Percentiles rank a stretch among this genome's conserved stretches.
Evolutionary conservation across 2,113 vertebrate species (phyloP).

Genomic region (Platycercus adscitus): DNA sequence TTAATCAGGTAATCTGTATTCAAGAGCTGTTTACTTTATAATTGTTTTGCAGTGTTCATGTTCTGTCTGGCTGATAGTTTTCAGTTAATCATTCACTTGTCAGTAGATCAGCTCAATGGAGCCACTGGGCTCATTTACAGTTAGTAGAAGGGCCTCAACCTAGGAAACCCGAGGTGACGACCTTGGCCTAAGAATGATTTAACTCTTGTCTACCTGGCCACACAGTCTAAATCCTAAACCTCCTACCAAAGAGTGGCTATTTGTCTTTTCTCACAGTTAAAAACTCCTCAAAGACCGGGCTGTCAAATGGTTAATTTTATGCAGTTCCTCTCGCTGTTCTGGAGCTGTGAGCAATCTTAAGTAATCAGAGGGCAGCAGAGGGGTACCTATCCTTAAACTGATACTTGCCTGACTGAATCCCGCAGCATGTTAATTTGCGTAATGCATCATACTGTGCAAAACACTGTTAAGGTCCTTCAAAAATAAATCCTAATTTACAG

Average conservation of each 20-base stretch:
- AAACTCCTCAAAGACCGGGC: background rate
- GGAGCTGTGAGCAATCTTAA: background rate
- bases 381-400: background rate
- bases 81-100: constrained; percentile 47
- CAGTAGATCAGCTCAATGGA: background rate
- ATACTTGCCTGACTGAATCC: background rate
- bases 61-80: background rate
- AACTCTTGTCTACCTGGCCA: background rate
- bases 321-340: background rate
- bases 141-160: background rate
- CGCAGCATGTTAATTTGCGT: background rate
- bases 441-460: background rate
- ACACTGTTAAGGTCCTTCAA: background rate
- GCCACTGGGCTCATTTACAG: constrained; percentile 18
- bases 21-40: background rate
- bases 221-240: background rate
- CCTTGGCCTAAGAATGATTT: background rate
- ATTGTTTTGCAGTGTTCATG: background rate
- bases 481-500: background rate
- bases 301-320: background rate
- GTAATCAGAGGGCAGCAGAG: background rate
- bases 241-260: background rate
- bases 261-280: background rate
- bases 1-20: constrained; percentile 6
- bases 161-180: background rate